Base-by-base conservation (phyloP, 1,140 invertebrate genomes). In the Lepidurus arcticus region DNA sequence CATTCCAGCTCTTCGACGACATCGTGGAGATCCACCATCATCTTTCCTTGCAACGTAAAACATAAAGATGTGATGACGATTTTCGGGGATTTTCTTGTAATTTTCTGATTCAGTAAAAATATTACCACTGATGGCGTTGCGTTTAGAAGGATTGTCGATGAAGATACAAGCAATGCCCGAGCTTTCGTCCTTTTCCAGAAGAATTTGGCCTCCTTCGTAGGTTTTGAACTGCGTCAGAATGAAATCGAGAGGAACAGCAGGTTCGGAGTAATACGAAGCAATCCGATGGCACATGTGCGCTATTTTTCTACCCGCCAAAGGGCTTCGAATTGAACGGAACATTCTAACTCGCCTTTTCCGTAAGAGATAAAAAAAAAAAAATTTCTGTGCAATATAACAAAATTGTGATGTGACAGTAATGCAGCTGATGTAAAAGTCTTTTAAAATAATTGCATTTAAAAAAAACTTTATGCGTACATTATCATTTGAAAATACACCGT, bases 1-100 rank as follows among this genome's bases (percentile, higher is more conserved):
- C 82, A 78, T 81, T 88, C 86, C 21, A 91, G 82, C 45, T 85
- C 82, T 13, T 78, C 44, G 0, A 89, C 81, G 47, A 84, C 82
- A 26, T 88, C 84, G 13, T 84, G 81, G 5, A 91, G 84, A 21
- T 90, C 85, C 3, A 87, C 85, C 88, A 90, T 90, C 90, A 91
- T 91, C 79, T 84, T 84, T 43, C 89, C 89, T 89, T 34, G 34
- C 34, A 34, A 34, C 34, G 80, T 43, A 85, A 85, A 44, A 75
- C 79, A 74, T 80, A 65, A 79, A 73, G 76, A 76, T 73, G 77
- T 73, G 79, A 78, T 77, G 83, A 82, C 82, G 26, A 16, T 47
- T 73, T 24, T 42, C 76, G 79, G 21, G n/a, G 24, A 43, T 10
- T 8, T 10, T 42, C 9, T 24, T 75, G n/a, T 65, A 16, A 13